These are phyloP conservation scores for Drosophila suzukii DNA, from an alignment of 1,140 invertebrate species.

Conservation along the genomic window DNA sequence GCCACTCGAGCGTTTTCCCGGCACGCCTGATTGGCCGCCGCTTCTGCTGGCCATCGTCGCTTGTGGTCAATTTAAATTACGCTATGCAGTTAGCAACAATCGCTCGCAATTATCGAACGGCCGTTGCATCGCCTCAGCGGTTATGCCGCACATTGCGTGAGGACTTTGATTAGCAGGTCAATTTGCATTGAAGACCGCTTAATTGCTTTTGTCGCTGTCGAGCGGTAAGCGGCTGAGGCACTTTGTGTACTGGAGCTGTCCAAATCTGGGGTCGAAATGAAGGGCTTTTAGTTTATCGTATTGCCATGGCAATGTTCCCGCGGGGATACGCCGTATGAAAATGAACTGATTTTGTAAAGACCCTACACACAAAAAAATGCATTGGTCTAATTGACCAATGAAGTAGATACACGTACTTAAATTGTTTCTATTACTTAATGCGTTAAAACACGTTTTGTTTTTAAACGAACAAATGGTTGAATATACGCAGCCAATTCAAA, in stretches of 20 bases:
- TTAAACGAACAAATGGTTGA: too few species aligned
- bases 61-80: constrained; percentile 38
- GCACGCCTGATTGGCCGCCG: constrained; percentile 55
- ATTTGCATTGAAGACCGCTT: constrained; percentile 22
- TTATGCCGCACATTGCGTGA: constrained; percentile 38
- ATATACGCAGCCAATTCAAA: too few species aligned
- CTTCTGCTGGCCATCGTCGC: constrained; percentile 9
- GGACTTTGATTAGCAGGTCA: constrained; percentile 33
- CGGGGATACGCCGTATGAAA: too few species aligned
- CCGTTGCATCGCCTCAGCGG: constrained; percentile 27
- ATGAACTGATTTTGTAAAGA: too few species aligned
- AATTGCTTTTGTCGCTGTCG: neutral
- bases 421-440: too few species aligned
- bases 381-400: too few species aligned
- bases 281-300: too few species aligned
- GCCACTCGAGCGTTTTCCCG: constrained; percentile 46
- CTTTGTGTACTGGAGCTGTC: neutral
- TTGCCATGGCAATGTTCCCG: too few species aligned
- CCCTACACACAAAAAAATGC: too few species aligned
- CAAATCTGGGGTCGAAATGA: neutral
- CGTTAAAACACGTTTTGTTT: too few species aligned
- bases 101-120: constrained; percentile 25
- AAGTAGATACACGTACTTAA: too few species aligned
- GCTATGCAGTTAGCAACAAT: constrained; percentile 33
- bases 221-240: neutral